These are phyloP conservation scores for Nesogale talazaci DNA, from an alignment of 2,113 vertebrate genomes.

Conservation along the genomic window DNA sequence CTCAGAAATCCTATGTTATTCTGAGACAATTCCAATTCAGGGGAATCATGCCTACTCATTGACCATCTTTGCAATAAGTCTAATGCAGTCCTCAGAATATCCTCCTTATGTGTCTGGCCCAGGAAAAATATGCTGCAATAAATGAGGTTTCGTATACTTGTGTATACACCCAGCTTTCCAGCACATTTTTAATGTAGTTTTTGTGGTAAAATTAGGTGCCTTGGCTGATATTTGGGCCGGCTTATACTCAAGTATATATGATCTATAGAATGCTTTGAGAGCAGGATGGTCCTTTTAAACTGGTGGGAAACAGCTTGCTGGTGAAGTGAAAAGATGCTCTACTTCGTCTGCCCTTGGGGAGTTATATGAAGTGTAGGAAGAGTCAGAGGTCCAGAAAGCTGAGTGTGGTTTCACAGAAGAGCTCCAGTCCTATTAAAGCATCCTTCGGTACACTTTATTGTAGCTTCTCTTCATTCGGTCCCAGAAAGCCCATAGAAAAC, in stretches of 20 bases:
- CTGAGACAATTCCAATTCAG: neutral
- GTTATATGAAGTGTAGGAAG: conserved; percentile 16
- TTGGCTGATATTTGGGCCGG: too few relatives aligned
- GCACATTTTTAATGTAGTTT: too few relatives aligned
- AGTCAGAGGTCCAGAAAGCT: conserved; percentile 70
- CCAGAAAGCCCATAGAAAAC: neutral
- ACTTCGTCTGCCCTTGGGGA: conserved; percentile 62
- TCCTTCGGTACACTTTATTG: conserved; percentile 62
- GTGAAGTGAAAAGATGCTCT: conserved; percentile 51
- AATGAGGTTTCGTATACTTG: neutral
- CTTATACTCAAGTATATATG: too few relatives aligned
- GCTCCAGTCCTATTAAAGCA: neutral
- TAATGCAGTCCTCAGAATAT: neutral
- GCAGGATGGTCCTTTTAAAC: neutral
- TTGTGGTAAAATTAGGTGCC: too few relatives aligned
- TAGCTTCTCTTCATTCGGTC: neutral
- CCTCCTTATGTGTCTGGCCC: neutral
- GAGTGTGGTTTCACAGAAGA: conserved; percentile 29
- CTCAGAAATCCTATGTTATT: too few relatives aligned
- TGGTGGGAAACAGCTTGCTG: neutral
- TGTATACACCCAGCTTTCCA: too few relatives aligned
- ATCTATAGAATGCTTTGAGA: neutral
- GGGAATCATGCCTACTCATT: neutral
- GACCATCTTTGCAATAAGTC: neutral
- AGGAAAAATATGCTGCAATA: neutral